Evolutionary conservation across 2,888 invertebrate species (phyloP), one percentile per base, ranked within the genome.

Genomic region (Myopa tessellatipennis): DNA sequence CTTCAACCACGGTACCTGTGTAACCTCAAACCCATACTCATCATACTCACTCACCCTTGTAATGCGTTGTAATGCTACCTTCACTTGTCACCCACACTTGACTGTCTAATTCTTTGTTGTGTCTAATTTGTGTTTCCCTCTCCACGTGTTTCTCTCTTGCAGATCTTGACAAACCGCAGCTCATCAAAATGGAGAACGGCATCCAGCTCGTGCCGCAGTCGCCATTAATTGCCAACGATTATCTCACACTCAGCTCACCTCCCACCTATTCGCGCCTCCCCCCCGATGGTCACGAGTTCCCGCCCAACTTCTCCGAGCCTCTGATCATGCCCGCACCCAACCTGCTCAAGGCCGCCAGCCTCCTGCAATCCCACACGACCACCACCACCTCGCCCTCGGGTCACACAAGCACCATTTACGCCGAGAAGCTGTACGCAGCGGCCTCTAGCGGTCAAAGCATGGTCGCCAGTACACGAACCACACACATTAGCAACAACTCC

Each of bases 261-360:
- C 75, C 75, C 74, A 89, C 89, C 73, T 90, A 89, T 81, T 90
- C 90, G 77, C 89, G 89, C 80, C 83, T 89, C 78, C 89, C 89
- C 74, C 89, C 89, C 79, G 89, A 89, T 84, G 90, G 89, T 76
- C 90, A 89, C 84, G 89, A 89, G 82, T 89, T 90, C 83, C 90
- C 89, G 18, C 89, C 88, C 71, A 90, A 89, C 79, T 89, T 89
- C 80, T 87, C 88, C 50, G 89, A 89, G 83, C 89, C 89, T 78
- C 83, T 89, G 79, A 87, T 88, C 52, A 87, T 88, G 85, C 88
- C 87, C 81, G 82, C 83, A 76, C 81, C 81, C 12, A 85, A 85
- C 79, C 79, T 84, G 55, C 79, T 84, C 77, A 85, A 83, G 78
- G 83, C 84, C 68, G 82, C 84, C 77, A 82, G 83, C 74, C 81